Evolutionary conservation across 1,140 invertebrate species (phyloP).

Genomic region (Drosophila pseudoobscura): DNA sequence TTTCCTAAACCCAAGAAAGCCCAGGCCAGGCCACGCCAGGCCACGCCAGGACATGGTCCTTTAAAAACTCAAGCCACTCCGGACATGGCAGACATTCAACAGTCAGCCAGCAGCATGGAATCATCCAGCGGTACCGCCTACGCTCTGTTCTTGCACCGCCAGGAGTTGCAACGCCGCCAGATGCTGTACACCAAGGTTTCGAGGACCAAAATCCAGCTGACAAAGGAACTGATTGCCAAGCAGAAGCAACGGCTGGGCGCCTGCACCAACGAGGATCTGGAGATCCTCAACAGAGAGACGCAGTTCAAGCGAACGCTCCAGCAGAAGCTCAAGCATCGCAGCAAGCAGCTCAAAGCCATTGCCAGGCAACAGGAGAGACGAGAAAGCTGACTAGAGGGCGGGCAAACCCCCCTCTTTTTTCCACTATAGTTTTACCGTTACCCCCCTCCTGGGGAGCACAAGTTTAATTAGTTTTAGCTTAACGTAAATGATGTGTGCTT

Average conservation of each 20-base stretch:
- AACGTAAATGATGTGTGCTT: slow-evolving; percentile 37
- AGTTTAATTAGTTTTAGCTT: slow-evolving; percentile 46
- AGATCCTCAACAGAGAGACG: slow-evolving; percentile 54
- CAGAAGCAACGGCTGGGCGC: slow-evolving; percentile 43
- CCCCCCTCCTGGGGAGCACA: not conserved
- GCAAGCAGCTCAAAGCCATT: slow-evolving; percentile 45
- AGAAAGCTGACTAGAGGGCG: not conserved
- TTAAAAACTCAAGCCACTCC: slow-evolving; percentile 22
- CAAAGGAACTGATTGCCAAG: slow-evolving; percentile 47
- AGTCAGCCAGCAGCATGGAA: slow-evolving; percentile 45
- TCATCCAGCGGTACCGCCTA: slow-evolving; percentile 41
- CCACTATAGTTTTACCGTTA: not conserved
- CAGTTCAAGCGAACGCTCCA: slow-evolving; percentile 52
- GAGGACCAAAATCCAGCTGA: slow-evolving; percentile 56
- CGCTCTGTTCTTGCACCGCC: slow-evolving; percentile 63
- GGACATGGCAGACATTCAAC: slow-evolving; percentile 32
- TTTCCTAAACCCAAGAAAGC: not conserved
- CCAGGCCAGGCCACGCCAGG: too few species aligned
- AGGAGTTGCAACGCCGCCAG: slow-evolving; percentile 58
- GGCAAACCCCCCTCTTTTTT: not conserved
- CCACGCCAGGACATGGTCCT: slow-evolving; percentile 4
- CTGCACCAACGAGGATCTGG: slow-evolving; percentile 58
- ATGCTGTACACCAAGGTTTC: slow-evolving; percentile 40
- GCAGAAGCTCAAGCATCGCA: slow-evolving; percentile 49
- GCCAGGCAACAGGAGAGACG: slow-evolving; percentile 26